Evolutionary conservation across 2,113 vertebrate genomes (phyloP), one percentile per base, ranked within the genome.

Genomic region (Callaeas wilsoni): DNA sequence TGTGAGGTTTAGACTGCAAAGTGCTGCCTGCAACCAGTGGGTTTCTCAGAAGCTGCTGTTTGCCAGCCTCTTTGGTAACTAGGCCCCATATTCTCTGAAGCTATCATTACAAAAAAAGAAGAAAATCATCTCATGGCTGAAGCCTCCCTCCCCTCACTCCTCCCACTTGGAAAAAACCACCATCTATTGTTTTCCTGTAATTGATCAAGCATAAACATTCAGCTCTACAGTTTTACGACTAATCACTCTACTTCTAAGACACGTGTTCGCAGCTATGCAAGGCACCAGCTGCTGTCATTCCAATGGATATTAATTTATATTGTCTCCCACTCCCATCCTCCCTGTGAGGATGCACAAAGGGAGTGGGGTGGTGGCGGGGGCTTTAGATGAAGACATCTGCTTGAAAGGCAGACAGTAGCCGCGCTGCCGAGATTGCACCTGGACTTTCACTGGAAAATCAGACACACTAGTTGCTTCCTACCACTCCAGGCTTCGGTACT

Each of bases 231-330:
- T 89, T 85, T 91, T 95, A 93, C 13, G 4, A 92, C 94, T 97
- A 97, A 97, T 98, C 97, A 96, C 88, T 97, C 90, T 97, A 95
- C 97, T 97, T 97, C 81, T 95, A 93, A 97, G 96, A 96, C 97
- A 97, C 87, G 90, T 98, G 98, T 97, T 97, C 16, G 10, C 84
- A 95, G 97, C 97, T 96, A 93, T 96, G 97, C 93, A 74, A 98
- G 97, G 96, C 97, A 97, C 91, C 96, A 98, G 96, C 98, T 98
- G 98, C 98, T 98, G 98, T 97, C 97, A 98, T 98, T 97, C 98
- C 98, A 97, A 97, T 97, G 96, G 98, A 98, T 98, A 97, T 98
- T 98, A 98, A 98, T 98, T 97, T 96, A 97, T 97, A 98, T 98
- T 98, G 97, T 98, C 94, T 97, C 96, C 93, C 89, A 59, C 96